Evolutionary conservation across 2,113 vertebrate genomes (phyloP), one percentile per base, ranked within the genome.

Genomic region (Halcyon senegalensis): DNA sequence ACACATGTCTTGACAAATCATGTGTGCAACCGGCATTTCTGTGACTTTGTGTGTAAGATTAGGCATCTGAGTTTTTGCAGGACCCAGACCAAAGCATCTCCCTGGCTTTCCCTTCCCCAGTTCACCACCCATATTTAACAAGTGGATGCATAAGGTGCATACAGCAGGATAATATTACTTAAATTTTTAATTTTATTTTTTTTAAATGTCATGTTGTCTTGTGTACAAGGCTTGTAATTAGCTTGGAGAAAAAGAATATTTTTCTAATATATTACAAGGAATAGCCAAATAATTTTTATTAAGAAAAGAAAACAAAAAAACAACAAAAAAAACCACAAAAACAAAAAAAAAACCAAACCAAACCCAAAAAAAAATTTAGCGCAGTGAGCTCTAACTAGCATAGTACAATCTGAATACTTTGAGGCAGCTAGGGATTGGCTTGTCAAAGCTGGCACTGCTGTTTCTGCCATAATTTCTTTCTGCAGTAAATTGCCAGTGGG

Each of bases 201-300:
- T 90, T 86, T 89, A 7, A 95, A 96, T 97, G 96, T 97, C 94
- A 68, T 97, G 96, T 98, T 96, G 96, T 98, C 96, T 97, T 97
- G 93, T 80, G 77, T 97, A 96, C 97, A 97, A 98, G 97, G 97
- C 97, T 98, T 98, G 96, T 96, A 85, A 97, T 98, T 97, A 97
- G 95, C 97, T 96, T 97, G 97, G 96, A 79, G 95, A 98, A 98
- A 98, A 98, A 98, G 96, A 98, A 96, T 98, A 98, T 98, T 98
- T 98, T 98, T 98, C 91, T 98, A 98, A 97, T 97, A 96, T 97
- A 97, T 98, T 98, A 96, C 95, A 94, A 98, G 96, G 97, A 98
- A 97, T 98, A 98, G 97, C 97, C 98, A 98, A 98, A 97, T 97
- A 97, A 96, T 98, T 98, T 98, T 97, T 98, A 98, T 97, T 95